Evolutionary conservation across 2,797 vertebrate species (phyloP), one percentile per base, ranked within the genome.

Genomic region (Avahi laniger): DNA sequence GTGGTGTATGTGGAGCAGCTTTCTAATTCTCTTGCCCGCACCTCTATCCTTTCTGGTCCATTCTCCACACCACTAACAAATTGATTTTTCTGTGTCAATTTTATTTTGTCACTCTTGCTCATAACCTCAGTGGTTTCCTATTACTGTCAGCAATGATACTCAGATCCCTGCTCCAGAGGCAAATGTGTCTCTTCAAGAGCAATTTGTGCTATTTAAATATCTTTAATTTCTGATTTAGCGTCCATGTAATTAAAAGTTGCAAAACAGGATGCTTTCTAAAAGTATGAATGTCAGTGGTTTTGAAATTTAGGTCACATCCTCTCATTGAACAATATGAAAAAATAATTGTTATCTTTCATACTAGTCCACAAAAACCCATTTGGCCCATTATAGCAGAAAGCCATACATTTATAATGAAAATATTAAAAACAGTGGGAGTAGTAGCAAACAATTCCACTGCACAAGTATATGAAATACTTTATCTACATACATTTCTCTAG

Each of bases 21-120:
- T 93, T 92, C 67, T 67, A 76, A 93, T 92, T 90, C 70, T 30
- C 46, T 94, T 83, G n/a, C 46, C 13, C 87, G 59, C 33, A 87
- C 14, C 57, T 82, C 43, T 80, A 28, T 81, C 38, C 26, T 97
- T 95, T 94, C 26, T 85, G 72, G 50, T 78, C 38, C 70, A 22
- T 85, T 95, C 81, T 95, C 41, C 43, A 86, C 48, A 61, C 26
- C 9, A 22, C 72, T 83, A 87, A 69, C 79, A 97, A 76, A 96
- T 69, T 95, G 89, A 96, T 97, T 96, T 97, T 94, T 57, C 94
- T 95, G 67, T 91, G 80, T 97, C 93, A 91, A 63, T 92, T 96
- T 86, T 80, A 75, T 91, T 97, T 97, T 95, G 96, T 93, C 95
- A 94, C 38, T 94, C 50, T 95, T 93, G 67, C 59, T 95, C 82